phyloP scores from a whole-genome alignment of 2,888 invertebrate species.

The Metallyticus violacea region DNA sequence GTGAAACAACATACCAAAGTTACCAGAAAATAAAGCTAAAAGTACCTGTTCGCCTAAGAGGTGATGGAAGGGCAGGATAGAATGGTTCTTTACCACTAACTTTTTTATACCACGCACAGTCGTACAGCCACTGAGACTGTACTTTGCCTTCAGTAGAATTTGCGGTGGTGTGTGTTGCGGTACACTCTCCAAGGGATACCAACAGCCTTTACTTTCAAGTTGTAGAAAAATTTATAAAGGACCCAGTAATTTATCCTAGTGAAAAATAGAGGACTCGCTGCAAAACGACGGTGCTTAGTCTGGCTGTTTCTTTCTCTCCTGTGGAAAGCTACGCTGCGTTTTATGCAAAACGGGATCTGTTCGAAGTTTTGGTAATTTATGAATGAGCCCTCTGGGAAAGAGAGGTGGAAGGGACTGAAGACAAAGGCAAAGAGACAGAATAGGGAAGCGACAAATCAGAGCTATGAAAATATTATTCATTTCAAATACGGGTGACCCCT shows the following conservation, averaged over 20 bases:
- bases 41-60: too few relatives aligned
- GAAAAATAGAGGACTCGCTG: not conserved
- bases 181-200: not conserved
- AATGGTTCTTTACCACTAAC: too few relatives aligned
- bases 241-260: constrained; percentile 7
- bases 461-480: too few relatives aligned
- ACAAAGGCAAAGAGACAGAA: not conserved
- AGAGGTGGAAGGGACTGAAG: not conserved
- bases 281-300: not conserved
- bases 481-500: too few relatives aligned
- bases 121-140: too few relatives aligned
- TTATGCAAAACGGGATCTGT: not conserved
- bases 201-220: not conserved
- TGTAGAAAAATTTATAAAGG: constrained; percentile 8
- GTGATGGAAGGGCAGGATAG: too few relatives aligned
- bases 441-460: too few relatives aligned
- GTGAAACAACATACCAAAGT: too few relatives aligned
- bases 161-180: not conserved
- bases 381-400: not conserved
- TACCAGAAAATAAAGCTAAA: too few relatives aligned
- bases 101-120: too few relatives aligned
- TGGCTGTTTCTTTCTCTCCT: not conserved
- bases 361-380: not conserved
- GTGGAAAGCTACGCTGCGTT: too few relatives aligned
- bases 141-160: not conserved